Conservation (phyloP, 2,113 vertebrate genomes). For the Sarotherodon lohbergeri region DNA sequence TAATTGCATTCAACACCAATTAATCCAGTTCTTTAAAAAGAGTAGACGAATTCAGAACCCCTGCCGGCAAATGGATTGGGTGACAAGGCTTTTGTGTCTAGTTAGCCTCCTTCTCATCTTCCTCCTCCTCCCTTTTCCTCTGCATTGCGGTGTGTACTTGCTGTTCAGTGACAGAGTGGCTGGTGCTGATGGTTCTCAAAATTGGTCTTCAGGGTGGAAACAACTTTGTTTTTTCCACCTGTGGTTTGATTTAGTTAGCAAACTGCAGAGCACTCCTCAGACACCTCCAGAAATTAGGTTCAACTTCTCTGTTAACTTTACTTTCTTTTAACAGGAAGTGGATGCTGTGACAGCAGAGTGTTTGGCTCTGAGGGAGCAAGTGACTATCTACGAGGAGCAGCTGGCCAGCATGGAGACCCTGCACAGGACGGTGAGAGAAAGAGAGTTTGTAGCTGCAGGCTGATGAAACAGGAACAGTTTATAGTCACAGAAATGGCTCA, state of each 20-base stretch:
- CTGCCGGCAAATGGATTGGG: conserved; percentile 30
- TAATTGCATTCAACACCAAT: conserved; percentile 54
- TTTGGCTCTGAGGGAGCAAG: conserved; percentile 73
- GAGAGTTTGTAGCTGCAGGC: neutral
- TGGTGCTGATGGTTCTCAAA: conserved; percentile 5
- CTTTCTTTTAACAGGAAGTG: conserved; percentile 63
- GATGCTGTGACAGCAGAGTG: conserved; percentile 67
- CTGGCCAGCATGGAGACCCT: conserved; percentile 64
- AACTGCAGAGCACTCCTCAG: neutral
- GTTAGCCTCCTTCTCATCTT: conserved; percentile 30
- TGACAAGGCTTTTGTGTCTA: conserved; percentile 44
- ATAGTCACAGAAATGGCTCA: neutral
- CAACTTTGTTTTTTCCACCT: neutral
- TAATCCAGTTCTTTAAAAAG: conserved; percentile 57
- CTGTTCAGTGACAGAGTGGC: conserved; percentile 35
- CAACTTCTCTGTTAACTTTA: conserved; percentile 24
- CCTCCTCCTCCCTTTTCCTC: conserved; percentile 33
- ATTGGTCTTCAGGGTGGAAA: neutral
- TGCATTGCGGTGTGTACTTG: conserved; percentile 54
- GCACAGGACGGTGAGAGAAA: conserved; percentile 57
- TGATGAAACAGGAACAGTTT: neutral
- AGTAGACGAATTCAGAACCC: conserved; percentile 44
- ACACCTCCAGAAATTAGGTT: conserved; percentile 12
- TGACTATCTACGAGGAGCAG: conserved; percentile 70
- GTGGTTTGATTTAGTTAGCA: conserved; percentile 1